Evolutionary conservation across 2,888 invertebrate genomes (phyloP).

Genomic region (Drosophila melanosoma): DNA sequence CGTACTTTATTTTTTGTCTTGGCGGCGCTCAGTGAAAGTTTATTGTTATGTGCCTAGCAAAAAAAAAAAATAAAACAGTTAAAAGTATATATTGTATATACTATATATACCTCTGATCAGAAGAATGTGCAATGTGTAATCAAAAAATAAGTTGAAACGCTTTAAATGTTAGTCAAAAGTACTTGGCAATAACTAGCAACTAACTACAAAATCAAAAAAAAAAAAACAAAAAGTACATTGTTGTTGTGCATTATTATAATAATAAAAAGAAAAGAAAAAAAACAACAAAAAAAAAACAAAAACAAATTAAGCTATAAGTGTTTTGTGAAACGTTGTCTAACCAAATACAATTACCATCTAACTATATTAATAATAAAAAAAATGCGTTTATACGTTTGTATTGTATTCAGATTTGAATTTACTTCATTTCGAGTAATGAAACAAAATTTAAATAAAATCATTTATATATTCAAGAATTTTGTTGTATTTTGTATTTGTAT

Average conservation of each 20-base stretch:
- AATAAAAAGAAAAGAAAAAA: slow-evolving; percentile 4
- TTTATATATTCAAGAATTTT: slow-evolving; percentile 53
- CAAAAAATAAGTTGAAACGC: slow-evolving; percentile 52
- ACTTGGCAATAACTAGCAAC: slow-evolving; percentile 62
- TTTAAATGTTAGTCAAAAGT: slow-evolving; percentile 68
- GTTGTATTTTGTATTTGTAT: slow-evolving; percentile 55
- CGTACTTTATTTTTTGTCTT: not conserved
- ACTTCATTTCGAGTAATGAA: slow-evolving; percentile 19
- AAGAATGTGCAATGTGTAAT: slow-evolving; percentile 52
- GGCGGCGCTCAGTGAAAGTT: slow-evolving; percentile 45
- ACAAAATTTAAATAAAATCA: slow-evolving; percentile 65
- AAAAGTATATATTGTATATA: slow-evolving; percentile 20
- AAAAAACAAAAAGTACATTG: slow-evolving; percentile 38
- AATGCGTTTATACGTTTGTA: slow-evolving; percentile 74
- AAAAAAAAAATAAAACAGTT: slow-evolving; percentile 31
- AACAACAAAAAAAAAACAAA: slow-evolving; percentile 3
- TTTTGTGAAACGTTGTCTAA: slow-evolving; percentile 77
- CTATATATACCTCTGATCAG: slow-evolving; percentile 24
- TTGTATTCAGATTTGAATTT: slow-evolving; percentile 52
- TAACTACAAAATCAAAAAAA: slow-evolving; percentile 58
- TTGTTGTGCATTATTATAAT: slow-evolving; percentile 65
- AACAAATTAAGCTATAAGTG: slow-evolving; percentile 63
- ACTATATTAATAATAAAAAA: slow-evolving; percentile 49
- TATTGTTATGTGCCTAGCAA: slow-evolving; percentile 54
- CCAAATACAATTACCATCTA: slow-evolving; percentile 71